Evolutionary conservation across 2,888 invertebrate genomes (phyloP).

Genomic region (Lacanobia wlatinum): DNA sequence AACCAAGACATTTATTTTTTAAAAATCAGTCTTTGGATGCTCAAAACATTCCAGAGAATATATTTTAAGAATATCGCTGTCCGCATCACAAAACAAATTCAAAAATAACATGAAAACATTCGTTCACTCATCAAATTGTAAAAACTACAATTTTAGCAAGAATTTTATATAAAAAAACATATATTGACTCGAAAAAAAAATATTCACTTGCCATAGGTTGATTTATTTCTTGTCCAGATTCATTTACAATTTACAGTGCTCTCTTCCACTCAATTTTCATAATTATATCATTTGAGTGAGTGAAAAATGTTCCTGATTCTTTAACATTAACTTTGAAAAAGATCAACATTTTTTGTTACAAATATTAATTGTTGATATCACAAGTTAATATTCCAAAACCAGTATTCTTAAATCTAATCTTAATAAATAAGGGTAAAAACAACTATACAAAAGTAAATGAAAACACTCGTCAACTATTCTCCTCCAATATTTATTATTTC

Average conservation of each 20-base stretch:
- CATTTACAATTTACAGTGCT: not conserved
- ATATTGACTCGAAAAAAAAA: not conserved
- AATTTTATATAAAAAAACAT: not conserved
- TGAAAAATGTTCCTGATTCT: conserved; percentile 8
- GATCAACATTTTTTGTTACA: not conserved
- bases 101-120: conserved; percentile 42
- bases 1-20: conserved; percentile 60
- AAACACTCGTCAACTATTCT: conserved; percentile 59
- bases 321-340: conserved; percentile 27
- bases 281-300: conserved; percentile 20
- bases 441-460: conserved; percentile 57
- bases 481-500: conserved; percentile 65
- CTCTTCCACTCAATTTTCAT: conserved; percentile 9
- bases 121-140: conserved; percentile 19
- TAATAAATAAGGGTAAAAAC: conserved; percentile 52
- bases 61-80: conserved; percentile 44
- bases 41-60: conserved; percentile 54
- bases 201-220: not conserved
- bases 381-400: conserved; percentile 34
- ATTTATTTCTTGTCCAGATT: not conserved
- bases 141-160: conserved; percentile 9
- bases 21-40: conserved; percentile 66
- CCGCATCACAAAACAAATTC: conserved; percentile 50
- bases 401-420: conserved; percentile 54
- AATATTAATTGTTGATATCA: not conserved